Base-by-base conservation (phyloP, 2,888 invertebrate species). In the Polydrusus cervinus region DNA sequence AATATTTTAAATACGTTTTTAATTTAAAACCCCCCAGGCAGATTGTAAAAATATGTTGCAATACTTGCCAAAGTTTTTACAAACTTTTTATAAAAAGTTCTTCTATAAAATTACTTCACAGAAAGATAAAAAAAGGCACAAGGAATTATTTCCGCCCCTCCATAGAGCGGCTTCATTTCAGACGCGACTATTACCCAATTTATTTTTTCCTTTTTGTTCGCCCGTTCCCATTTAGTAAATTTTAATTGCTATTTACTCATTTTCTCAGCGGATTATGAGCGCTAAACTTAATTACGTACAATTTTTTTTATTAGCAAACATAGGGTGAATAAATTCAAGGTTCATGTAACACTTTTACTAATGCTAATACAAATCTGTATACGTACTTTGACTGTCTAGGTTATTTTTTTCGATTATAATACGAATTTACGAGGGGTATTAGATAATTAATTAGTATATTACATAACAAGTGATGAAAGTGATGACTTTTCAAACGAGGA, bases 231-330 rank as follows among this genome's bases (percentile, higher is more conserved):
- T 74, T 70, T 57, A 66, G 47, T 61, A 74, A 70, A 70, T 71
- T 74, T 74, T 74, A 74, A 74, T 74, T 74, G 70, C 70, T 70
- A 70, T 74, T 74, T 74, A 74, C 70, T 66, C 69, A 74, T 74
- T 69, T 71, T 70, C 70, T 67, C 60, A 40, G 25, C 60, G 38
- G 49, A 67, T 67, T 67, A 72, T 71, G 67, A 72, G 61, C 72
- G 72, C 49, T 67, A 72, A 72, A 67, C 60, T 67, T 72, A 72
- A 72, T 72, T 72, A 72, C 38, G 51, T 60, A 34, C 45, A 34
- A 53, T 53, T 60, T 72, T 72, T 34, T 72, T 67, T 72, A 7
- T 14, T 47, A 30, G 38, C 49, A 60, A 65, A 51, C 60, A 49
- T 47, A n/a, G 30, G 47, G 53, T 57, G 66, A 66, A 57, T 65